These are phyloP conservation scores for Picus viridis DNA, from an alignment of 2,797 vertebrate species.

Conservation along the genomic window DNA sequence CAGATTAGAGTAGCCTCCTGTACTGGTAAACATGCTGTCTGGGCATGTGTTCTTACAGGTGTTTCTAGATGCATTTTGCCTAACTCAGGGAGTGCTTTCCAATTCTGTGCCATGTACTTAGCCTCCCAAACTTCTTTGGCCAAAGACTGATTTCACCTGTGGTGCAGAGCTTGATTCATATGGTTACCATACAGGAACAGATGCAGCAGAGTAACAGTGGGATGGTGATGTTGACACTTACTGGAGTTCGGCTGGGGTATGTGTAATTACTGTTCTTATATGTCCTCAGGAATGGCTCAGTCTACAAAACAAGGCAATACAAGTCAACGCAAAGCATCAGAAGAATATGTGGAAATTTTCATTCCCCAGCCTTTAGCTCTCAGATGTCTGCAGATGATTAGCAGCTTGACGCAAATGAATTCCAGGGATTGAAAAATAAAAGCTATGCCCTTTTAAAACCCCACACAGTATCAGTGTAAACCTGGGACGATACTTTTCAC, in stretches of 20 bases:
- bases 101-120: neutral
- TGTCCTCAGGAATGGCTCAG: conserved; percentile 74
- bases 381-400: neutral
- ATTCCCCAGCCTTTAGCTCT: neutral
- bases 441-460: neutral
- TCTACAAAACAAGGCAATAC: conserved; percentile 56
- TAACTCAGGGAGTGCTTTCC: neutral
- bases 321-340: conserved; percentile 21
- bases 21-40: neutral
- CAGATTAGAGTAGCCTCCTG: neutral
- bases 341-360: neutral
- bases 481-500: neutral
- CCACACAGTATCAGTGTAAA: neutral
- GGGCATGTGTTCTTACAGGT: neutral
- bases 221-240: conserved; percentile 18
- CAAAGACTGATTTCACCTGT: neutral
- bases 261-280: conserved; percentile 75
- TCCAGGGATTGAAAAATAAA: neutral
- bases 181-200: neutral
- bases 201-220: neutral
- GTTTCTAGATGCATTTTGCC: neutral
- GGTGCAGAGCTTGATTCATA: neutral
- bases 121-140: neutral
- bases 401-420: neutral
- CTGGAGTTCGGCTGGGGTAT: conserved; percentile 30